Evolutionary conservation across 2,797 vertebrate genomes (phyloP).

Genomic region (Scolopax rusticola): DNA sequence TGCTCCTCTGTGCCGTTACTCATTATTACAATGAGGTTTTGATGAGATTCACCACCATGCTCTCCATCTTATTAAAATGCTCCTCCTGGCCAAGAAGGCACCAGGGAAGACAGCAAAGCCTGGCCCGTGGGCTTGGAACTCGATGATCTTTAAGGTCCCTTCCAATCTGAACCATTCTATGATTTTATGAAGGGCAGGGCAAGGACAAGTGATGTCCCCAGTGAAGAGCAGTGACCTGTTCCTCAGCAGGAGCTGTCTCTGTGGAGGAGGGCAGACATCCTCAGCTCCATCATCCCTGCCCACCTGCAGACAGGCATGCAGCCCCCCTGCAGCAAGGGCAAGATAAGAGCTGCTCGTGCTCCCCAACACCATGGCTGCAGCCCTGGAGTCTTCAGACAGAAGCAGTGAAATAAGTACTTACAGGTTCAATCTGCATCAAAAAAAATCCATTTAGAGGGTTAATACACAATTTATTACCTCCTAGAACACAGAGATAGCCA

Average conservation of each 20-base stretch:
- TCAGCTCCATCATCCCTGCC: not conserved
- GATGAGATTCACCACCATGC: not conserved
- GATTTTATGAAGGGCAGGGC: not conserved
- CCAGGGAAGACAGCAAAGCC: not conserved
- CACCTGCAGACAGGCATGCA: fast-evolving
- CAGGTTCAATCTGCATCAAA: not conserved
- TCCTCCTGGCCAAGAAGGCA: not conserved
- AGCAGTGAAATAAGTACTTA: not conserved
- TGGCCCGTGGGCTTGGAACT: too few species aligned
- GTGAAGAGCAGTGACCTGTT: not conserved
- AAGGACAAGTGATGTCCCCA: not conserved
- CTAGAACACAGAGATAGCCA: not conserved
- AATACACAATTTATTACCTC: not conserved
- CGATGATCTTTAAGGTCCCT: too few species aligned
- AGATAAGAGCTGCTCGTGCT: not conserved
- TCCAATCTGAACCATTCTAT: too few species aligned
- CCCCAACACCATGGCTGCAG: not conserved
- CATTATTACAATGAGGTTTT: not conserved
- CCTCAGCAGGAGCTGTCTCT: not conserved
- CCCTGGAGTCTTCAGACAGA: not conserved
- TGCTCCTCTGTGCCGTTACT: not conserved
- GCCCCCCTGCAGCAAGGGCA: not conserved
- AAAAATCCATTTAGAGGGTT: not conserved
- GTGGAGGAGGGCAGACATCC: not conserved
- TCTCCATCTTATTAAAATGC: not conserved